A percentile compares a stretch with the other conserved stretches of the same genome.
These are phyloP conservation scores for Ariopsis seemanni DNA, from an alignment of 2,113 vertebrate genomes.

Conservation along the genomic window DNA sequence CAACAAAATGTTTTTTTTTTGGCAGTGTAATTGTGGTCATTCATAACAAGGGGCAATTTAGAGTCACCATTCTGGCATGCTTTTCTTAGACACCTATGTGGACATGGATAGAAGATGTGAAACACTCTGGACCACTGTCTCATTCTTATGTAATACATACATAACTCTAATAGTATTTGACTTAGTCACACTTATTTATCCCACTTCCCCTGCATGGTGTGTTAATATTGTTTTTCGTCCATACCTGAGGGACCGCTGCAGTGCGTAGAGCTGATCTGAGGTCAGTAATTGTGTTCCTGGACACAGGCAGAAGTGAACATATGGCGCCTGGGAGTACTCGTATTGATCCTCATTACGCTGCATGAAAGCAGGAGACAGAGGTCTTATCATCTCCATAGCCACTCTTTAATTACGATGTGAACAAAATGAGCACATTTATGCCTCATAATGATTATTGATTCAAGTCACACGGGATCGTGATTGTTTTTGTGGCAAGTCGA, in stretches of 20 bases:
- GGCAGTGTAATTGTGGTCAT: too few relatives aligned
- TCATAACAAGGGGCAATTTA: too few relatives aligned
- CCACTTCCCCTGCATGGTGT: not conserved
- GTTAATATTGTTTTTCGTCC: not conserved
- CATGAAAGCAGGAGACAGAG: constrained; percentile 75
- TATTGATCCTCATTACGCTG: constrained; percentile 82
- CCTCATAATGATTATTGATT: constrained; percentile 72
- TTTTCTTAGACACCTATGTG: not conserved
- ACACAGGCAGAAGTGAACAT: constrained; percentile 69
- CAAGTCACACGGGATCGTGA: constrained; percentile 14
- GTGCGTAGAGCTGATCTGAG: not conserved
- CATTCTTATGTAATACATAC: not conserved
- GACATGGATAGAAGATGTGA: not conserved
- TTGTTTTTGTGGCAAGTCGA: not conserved
- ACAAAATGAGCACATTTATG: constrained; percentile 65
- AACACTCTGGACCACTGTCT: not conserved
- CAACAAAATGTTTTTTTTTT: too few relatives aligned
- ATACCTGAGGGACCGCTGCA: not conserved
- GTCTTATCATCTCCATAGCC: constrained; percentile 77
- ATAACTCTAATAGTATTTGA: not conserved
- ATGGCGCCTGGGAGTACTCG: constrained; percentile 75
- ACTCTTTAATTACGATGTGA: constrained; percentile 75
- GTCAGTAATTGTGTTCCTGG: constrained; percentile 51
- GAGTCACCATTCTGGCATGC: too few relatives aligned
- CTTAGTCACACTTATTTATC: not conserved